Conservation (phyloP, 2,113 vertebrate species). For the Oceanodroma tethys region DNA sequence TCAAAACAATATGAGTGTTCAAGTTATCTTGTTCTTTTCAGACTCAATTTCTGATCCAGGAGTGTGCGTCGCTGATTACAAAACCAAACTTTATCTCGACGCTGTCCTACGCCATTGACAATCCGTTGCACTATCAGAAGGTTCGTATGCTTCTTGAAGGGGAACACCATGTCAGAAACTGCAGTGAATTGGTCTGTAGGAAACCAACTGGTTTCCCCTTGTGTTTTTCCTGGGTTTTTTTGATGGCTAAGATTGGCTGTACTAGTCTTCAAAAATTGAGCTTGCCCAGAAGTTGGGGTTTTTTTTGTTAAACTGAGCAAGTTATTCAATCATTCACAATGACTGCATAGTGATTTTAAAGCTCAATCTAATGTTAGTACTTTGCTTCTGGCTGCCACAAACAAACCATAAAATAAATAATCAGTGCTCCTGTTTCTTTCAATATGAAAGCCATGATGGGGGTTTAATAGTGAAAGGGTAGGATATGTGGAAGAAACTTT, state of each 20-base stretch:
- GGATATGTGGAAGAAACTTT: background rate
- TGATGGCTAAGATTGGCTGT: background rate
- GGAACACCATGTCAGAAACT: background rate
- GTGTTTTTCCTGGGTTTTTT: background rate
- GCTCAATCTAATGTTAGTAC: background rate
- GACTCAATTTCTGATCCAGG: conserved; percentile 99
- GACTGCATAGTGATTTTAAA: background rate
- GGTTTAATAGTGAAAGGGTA: background rate
- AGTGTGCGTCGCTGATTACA: conserved; percentile 97
- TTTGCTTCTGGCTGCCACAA: background rate
- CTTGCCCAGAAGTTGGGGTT: background rate
- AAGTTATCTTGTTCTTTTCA: conserved; percentile 66
- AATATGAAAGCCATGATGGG: rapidly evolving
- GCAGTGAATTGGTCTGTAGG: background rate
- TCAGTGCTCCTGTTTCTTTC: background rate
- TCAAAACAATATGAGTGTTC: background rate
- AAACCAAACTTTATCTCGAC: conserved; percentile 99
- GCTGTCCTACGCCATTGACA: conserved; percentile 98
- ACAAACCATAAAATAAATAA: background rate
- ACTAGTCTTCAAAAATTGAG: background rate
- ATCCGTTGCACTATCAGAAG: conserved; percentile 99
- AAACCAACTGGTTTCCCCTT: background rate
- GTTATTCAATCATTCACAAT: background rate
- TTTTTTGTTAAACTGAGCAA: background rate
- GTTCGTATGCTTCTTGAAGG: conserved; percentile 67